Evolutionary conservation across 1,140 invertebrate genomes (phyloP).

Genomic region (Coenobita brevimanus): DNA sequence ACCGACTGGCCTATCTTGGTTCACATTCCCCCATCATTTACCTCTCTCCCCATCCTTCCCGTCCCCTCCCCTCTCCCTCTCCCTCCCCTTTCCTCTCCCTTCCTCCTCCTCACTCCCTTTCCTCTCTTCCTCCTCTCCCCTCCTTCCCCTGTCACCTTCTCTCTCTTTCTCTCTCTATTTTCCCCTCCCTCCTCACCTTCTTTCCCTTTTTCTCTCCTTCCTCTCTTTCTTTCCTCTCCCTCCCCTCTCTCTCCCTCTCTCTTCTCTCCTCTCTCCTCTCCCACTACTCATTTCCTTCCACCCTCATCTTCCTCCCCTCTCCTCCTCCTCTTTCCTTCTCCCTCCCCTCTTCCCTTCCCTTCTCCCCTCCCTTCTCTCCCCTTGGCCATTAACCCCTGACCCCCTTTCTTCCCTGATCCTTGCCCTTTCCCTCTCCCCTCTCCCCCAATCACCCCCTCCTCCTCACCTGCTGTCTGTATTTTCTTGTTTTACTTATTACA

Average conservation of each 20-base stretch:
- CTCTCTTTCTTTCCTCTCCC: background rate
- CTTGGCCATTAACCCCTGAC: too few relatives aligned
- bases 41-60: background rate
- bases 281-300: background rate
- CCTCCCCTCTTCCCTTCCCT: too few relatives aligned
- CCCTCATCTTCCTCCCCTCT: too few relatives aligned
- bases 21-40: background rate
- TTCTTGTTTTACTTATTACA: background rate
- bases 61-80: background rate
- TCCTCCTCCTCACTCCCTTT: background rate
- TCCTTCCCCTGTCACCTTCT: background rate
- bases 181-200: background rate
- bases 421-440: background rate
- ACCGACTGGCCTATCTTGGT: background rate
- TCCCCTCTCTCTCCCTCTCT: background rate
- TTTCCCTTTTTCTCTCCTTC: slow-evolving; percentile 1
- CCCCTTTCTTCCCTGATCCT: background rate
- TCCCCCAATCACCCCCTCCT: background rate
- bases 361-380: too few relatives aligned
- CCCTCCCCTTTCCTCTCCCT: background rate
- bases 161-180: background rate
- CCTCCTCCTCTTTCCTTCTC: too few relatives aligned
- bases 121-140: background rate
- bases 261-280: background rate
- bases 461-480: too few relatives aligned